Evolutionary conservation across 1,140 invertebrate species (phyloP).

Genomic region (Lasioglossum albipes): DNA sequence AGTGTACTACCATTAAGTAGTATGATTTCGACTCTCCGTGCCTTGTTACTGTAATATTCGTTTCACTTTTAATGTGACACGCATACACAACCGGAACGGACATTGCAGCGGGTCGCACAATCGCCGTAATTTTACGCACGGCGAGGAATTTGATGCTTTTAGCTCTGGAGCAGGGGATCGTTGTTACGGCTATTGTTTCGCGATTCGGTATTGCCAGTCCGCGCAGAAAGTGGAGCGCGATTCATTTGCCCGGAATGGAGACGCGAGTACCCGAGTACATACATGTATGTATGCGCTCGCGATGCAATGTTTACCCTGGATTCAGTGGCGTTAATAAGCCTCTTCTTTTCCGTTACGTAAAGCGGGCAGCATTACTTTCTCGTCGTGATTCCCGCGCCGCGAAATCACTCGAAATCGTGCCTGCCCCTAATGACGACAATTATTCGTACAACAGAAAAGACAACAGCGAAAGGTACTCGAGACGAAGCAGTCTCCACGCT

Average conservation of each 20-base stretch:
- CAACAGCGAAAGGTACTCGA: no score
- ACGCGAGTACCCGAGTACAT: neutral
- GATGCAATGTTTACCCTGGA: conserved; percentile 22
- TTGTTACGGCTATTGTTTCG: conserved; percentile 9
- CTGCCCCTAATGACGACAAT: conserved; percentile 23
- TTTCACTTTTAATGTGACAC: no score
- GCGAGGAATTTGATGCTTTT: neutral
- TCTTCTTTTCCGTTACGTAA: conserved; percentile 50
- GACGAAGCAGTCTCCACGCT: no score
- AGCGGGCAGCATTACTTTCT: conserved; percentile 40
- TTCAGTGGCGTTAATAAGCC: conserved; percentile 33
- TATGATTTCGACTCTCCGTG: no score
- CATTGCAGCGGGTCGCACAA: neutral
- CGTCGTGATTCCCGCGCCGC: conserved; percentile 2
- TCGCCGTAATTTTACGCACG: neutral
- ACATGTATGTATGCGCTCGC: neutral
- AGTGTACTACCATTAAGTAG: no score
- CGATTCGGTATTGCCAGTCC: neutral
- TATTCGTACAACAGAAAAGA: neutral
- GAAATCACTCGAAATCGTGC: conserved; percentile 24
- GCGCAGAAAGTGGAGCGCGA: conserved; percentile 17
- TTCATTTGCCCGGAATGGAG: conserved; percentile 17
- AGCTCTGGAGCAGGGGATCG: neutral
- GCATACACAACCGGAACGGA: neutral
- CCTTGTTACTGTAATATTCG: no score